Evolutionary conservation across 2,888 invertebrate species (phyloP), one percentile per base, ranked within the genome.

Genomic region (Chrysina gloriosa): DNA sequence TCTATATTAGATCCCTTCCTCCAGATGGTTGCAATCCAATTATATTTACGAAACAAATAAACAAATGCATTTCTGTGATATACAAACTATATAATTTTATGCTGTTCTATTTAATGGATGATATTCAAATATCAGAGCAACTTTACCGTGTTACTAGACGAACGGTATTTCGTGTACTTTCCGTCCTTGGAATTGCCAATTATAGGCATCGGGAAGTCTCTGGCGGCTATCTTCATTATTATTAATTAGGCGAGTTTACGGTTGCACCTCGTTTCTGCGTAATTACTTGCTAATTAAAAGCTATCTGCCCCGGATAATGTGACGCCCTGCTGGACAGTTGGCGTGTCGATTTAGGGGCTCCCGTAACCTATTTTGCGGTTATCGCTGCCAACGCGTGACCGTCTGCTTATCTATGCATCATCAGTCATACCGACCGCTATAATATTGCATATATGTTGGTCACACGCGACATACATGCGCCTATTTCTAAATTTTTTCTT

Each of bases 251-350:
- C 56, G 36, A 56, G 23, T 36, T 36, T 23, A 19, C 31, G 31
- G 21, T 16, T 54, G 34, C 31, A 54, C 56, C 56, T 56, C 34
- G 56, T 56, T 56, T 56, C 56, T 56, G 56, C 36, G 36, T 56
- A 56, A 56, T 56, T 56, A 56, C 56, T 36, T 36, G 21, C 23
- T 56, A 56, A 56, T 56, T 56, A 56, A 56, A 56, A 56, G 56
- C 56, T 56, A 56, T 56, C 36, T 56, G 56, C 31, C 36, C 36
- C 21, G 56, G 56, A 56, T 56, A 36, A 56, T 36, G 2, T 14
- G 56, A 39, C 39, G 23, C 25, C 23, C 36, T 19, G 56, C 39
- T 29, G 56, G 56, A 34, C 56, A 56, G 56, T 56, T 56, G 56
- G 56, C 56, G 56, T 56, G 36, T 56, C 56, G 56, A 56, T 56